Evolutionary conservation across 1,140 invertebrate species (phyloP).

Genomic region (Pseudomyrmex cubaensis): DNA sequence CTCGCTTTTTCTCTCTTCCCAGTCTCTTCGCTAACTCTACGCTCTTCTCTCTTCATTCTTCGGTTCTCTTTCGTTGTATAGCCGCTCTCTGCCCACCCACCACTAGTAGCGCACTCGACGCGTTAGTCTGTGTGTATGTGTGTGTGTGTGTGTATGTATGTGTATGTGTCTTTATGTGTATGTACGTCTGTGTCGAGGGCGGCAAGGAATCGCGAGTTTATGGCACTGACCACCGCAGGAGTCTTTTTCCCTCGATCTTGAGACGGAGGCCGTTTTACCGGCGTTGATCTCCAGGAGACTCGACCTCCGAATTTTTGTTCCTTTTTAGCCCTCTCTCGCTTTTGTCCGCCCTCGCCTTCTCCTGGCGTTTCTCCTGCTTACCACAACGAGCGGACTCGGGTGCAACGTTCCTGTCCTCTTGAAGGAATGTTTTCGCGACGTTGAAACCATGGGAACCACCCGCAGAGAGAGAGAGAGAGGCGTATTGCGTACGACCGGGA

Average conservation of each 20-base stretch:
- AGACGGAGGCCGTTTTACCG: conserved; percentile 58
- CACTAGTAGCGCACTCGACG: conserved; percentile 25
- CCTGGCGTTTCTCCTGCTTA: background rate
- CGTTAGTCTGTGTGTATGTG: conserved; percentile 4
- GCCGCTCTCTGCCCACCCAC: conserved; percentile 29
- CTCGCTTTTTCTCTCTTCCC: conserved; percentile 26
- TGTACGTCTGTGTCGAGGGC: background rate
- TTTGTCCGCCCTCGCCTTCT: background rate
- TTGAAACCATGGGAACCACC: conserved; percentile 49
- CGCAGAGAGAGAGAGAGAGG: background rate
- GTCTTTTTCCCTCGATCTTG: conserved; percentile 42
- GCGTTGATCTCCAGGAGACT: conserved; percentile 52
- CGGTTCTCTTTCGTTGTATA: conserved; percentile 45
- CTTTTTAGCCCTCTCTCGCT: conserved; percentile 28
- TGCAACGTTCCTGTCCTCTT: conserved; percentile 37
- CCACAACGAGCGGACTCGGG: background rate
- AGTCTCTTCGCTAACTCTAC: conserved; percentile 31
- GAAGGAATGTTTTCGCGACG: conserved; percentile 20
- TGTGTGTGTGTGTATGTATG: background rate
- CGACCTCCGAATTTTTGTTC: conserved; percentile 57
- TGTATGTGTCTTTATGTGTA: background rate
- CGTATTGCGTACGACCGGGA: conserved; percentile 22
- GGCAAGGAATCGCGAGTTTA: conserved; percentile 65
- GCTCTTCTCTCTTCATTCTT: conserved; percentile 1
- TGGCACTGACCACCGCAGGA: conserved; percentile 65